Evolutionary conservation across 2,113 vertebrate genomes (phyloP).

Genomic region (Nothobranchius kuhntae): DNA sequence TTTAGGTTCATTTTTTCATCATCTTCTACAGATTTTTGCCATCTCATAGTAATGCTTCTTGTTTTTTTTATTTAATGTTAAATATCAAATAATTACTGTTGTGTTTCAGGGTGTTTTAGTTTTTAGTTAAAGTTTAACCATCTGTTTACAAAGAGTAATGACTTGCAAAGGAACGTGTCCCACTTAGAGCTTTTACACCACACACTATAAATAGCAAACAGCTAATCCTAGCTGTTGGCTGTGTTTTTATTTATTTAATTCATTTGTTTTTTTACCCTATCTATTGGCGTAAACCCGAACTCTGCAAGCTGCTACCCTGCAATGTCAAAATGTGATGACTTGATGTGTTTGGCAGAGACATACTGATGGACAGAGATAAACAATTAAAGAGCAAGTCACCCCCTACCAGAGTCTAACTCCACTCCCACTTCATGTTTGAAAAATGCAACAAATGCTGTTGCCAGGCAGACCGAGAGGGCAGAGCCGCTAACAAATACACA

Average conservation of each 20-base stretch:
- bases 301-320: conserved; percentile 38
- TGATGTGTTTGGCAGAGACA: conserved; percentile 25
- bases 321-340: conserved; percentile 22
- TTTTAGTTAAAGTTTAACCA: conserved; percentile 31
- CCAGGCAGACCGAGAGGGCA: too few species aligned
- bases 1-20: not conserved
- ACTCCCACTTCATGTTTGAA: too few species aligned
- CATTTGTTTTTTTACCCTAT: conserved; percentile 33
- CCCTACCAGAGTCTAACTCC: too few species aligned
- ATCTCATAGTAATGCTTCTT: not conserved
- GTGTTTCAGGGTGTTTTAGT: conserved; percentile 9
- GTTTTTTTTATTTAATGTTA: not conserved
- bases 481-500: too few species aligned
- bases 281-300: conserved; percentile 38
- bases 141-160: conserved; percentile 38
- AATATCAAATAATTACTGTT: not conserved
- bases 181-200: conserved; percentile 49
- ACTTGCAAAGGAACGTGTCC: conserved; percentile 49
- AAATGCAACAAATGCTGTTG: too few species aligned
- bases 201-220: conserved; percentile 51
- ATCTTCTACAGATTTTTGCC: not conserved
- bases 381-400: too few species aligned
- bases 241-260: conserved; percentile 12
- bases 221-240: conserved; percentile 53
- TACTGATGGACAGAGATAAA: conserved; percentile 8